Evolutionary conservation across 2,888 invertebrate species (phyloP), one percentile per base, ranked within the genome.

Genomic region (Alcis repandata): DNA sequence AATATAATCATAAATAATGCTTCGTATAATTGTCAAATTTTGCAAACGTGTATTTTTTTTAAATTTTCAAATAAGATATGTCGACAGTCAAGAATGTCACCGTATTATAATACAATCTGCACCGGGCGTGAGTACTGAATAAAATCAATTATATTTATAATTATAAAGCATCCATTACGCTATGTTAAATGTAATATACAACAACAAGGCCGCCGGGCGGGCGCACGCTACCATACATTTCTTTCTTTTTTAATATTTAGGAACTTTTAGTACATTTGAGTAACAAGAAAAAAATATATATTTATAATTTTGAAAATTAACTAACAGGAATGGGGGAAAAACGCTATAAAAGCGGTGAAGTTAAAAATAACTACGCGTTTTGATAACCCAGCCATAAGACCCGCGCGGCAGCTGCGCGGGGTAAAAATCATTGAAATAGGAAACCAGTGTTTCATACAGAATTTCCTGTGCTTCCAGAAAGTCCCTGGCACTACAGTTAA

Each of bases 111-210:
- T 32, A 15, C 20, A 52, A 9, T 19, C 19, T 59, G 61, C 49
- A 68, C 57, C 52, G 46, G 57, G 49, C 36, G 49, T 45, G 58
- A 63, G 60, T 69, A 48, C 56, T 48, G 61, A 68, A 61, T 63
- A 38, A 63, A 69, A 68, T 66, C 59, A 67, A 68, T 67, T 63
- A 68, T 64, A 59, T 62, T 63, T 67, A 67, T 43, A 63, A 66
- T 68, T 67, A 70, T 66, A 70, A 71, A 72, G 74, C 74, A 71
- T 72, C 60, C 62, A 66, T 67, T 69, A 74, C 64, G 49, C 69
- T 71, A 72, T 38, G 64, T 70, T 67, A 69, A 71, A 65, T 70
- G 60, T 69, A 68, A 62, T 69, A 71, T 69, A 70, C 69, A 70
- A 70, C 68, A 70, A 71, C 63, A 38, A 61, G 56, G 54, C 57